Evolutionary conservation across 37 sponge, comb jelly and placozoan species (phyloP).

Genomic region (Chondrosia reniformis): DNA sequence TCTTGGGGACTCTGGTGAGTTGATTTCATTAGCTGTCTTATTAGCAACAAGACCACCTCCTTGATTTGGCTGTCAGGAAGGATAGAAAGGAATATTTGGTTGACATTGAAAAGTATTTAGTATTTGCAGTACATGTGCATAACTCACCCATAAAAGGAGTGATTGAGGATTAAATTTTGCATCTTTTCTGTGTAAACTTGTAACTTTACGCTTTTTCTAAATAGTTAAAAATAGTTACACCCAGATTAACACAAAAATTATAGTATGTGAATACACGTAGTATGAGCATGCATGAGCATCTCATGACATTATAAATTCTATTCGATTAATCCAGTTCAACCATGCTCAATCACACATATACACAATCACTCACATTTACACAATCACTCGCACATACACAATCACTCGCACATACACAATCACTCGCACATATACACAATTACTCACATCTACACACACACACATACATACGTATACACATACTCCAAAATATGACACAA

Average conservation of each 20-base stretch:
- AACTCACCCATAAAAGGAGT: not conserved
- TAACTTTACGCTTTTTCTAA: slow-evolving; percentile 5
- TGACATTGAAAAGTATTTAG: too few species aligned
- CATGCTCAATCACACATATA: not conserved
- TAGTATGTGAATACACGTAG: not conserved
- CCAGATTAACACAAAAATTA: not conserved
- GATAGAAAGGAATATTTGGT: too few species aligned
- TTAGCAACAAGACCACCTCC: too few species aligned
- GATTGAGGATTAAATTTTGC: too few species aligned
- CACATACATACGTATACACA: slow-evolving; percentile 5
- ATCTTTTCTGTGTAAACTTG: not conserved
- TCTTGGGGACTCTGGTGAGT: too few species aligned
- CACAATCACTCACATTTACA: not conserved
- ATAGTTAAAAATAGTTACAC: not conserved
- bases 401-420: slow-evolving; percentile 12
- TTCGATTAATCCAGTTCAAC: too few species aligned
- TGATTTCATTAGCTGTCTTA: too few species aligned
- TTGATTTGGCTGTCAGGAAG: too few species aligned
- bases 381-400: not conserved
- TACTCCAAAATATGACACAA: not conserved
- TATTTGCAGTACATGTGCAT: too few species aligned
- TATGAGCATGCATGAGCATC: not conserved
- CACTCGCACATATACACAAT: slow-evolving; percentile 2
- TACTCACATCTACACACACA: slow-evolving; percentile 15
- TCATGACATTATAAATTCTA: too few species aligned